A percentile compares a stretch with the other conserved stretches of the same genome.
phyloP scores from a whole-genome alignment of 2,113 vertebrate genomes.

The Ptilorrhoa leucosticta region DNA sequence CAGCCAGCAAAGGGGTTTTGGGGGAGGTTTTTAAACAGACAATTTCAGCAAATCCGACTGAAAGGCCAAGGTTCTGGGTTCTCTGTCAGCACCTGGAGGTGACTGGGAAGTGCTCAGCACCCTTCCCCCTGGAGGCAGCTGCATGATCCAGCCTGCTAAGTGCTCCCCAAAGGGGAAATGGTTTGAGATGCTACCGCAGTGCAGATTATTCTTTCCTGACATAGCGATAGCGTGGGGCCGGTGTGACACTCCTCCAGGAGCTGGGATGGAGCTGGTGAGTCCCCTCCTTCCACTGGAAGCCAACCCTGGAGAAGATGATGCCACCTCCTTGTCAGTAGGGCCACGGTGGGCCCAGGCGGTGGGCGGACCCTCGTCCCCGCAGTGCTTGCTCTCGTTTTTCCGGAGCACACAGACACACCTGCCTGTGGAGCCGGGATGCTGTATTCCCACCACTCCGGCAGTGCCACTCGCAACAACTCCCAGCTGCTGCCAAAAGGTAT shows the following conservation, averaged over 20 bases:
- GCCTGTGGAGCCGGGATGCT: slow-evolving; percentile 2
- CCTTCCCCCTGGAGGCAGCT: neutral
- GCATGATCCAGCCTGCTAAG: neutral
- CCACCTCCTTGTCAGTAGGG: neutral
- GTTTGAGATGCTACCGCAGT: neutral
- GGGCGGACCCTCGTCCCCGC: neutral
- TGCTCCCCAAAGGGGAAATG: neutral
- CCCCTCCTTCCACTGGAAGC: neutral
- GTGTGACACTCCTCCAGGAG: neutral
- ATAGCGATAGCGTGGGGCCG: fast-evolving
- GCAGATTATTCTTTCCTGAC: neutral
- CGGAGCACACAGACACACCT: slow-evolving; percentile 25
- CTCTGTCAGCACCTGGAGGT: neutral
- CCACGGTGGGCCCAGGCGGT: neutral
- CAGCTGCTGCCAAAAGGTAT: slow-evolving; percentile 84
- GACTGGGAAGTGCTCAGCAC: neutral
- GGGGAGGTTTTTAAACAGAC: neutral
- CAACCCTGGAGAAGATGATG: neutral
- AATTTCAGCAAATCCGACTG: neutral
- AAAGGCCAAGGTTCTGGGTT: neutral
- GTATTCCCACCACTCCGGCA: slow-evolving; percentile 50
- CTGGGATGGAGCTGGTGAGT: neutral
- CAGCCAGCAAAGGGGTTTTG: neutral
- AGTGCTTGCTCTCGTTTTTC: neutral
- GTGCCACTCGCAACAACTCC: slow-evolving; percentile 70